These are phyloP conservation scores for Leptinotarsa lineolata DNA, from an alignment of 1,140 invertebrate genomes.

Conservation along the genomic window DNA sequence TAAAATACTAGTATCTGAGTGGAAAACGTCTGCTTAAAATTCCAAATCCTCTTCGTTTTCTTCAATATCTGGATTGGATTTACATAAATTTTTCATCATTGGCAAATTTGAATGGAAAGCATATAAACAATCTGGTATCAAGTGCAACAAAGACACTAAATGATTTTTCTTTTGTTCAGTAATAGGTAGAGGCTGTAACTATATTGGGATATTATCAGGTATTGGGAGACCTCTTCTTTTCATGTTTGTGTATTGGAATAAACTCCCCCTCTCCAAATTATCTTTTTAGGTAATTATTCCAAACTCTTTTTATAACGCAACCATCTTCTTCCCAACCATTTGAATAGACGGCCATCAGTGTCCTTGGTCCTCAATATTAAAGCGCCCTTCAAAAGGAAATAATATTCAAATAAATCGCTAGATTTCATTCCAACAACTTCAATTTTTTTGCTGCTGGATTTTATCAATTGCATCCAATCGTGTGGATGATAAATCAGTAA, in stretches of 20 bases:
- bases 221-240: neutral
- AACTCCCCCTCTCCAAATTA: neutral
- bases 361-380: no score
- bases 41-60: no score
- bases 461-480: no score
- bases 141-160: neutral
- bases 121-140: neutral
- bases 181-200: neutral
- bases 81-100: neutral
- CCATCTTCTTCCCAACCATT: no score
- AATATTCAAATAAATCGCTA: no score
- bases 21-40: neutral
- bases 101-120: neutral
- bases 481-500: no score
- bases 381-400: no score
- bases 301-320: no score
- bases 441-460: no score
- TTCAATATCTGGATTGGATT: neutral
- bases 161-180: neutral
- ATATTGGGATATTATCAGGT: neutral
- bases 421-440: no score
- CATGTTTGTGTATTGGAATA: neutral
- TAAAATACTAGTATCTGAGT: neutral
- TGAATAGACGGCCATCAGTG: no score
- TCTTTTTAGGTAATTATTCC: neutral